Percentiles rank a stretch among this genome's conserved stretches.
These are phyloP conservation scores for Anas bernieri DNA, from an alignment of 2,797 vertebrate species.

Conservation along the genomic window DNA sequence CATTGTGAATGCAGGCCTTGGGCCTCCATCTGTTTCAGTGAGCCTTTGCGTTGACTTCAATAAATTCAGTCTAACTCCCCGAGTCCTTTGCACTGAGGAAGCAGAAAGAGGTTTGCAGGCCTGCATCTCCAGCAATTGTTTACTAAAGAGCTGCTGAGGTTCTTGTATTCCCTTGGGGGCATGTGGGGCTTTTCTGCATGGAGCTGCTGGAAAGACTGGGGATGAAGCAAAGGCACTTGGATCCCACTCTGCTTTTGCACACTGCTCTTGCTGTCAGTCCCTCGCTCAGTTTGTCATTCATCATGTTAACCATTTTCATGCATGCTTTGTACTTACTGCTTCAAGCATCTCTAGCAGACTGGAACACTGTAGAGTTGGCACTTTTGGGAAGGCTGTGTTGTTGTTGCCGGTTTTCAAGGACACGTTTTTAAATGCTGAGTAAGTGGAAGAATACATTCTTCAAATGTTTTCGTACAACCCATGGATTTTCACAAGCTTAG, in stretches of 20 bases:
- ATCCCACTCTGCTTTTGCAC: not conserved
- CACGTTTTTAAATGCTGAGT: constrained; percentile 7
- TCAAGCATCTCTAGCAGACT: not conserved
- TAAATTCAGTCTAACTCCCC: not conserved
- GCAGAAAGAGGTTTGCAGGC: not conserved
- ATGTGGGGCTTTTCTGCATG: not conserved
- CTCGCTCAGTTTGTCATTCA: not conserved
- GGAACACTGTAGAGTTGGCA: not conserved
- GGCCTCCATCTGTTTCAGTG: not conserved
- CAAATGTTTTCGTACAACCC: not conserved
- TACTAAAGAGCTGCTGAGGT: not conserved
- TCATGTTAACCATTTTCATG: not conserved
- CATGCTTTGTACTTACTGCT: not conserved
- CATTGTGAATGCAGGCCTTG: not conserved
- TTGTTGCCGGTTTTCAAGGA: not conserved
- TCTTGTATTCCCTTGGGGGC: not conserved
- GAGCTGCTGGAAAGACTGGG: not conserved
- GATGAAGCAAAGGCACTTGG: not conserved
- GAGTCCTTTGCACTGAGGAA: not conserved
- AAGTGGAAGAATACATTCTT: constrained; percentile 10
- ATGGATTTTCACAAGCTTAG: not conserved
- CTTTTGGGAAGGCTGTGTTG: not conserved
- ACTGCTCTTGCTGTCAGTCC: not conserved
- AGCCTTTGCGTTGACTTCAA: not conserved
- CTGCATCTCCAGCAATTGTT: not conserved